Conservation (phyloP, 64 coral and sea anemone genomes). For the Montipora cactus region DNA sequence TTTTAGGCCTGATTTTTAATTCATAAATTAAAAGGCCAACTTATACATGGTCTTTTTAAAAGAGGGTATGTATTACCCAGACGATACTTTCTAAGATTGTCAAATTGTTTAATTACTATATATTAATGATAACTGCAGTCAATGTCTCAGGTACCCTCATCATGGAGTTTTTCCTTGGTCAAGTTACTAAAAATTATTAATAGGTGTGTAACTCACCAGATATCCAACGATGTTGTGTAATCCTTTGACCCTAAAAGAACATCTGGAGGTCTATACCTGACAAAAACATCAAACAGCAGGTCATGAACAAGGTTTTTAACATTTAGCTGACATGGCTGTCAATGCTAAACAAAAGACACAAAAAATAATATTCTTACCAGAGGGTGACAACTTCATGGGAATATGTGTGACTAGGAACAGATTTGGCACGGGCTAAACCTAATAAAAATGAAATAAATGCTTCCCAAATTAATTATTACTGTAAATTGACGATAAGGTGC, state of each 20-base stretch:
- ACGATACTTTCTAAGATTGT: no score
- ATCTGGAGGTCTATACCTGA: constrained; percentile 98
- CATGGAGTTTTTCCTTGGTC: neutral
- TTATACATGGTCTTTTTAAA: no score
- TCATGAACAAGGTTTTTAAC: neutral
- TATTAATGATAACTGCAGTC: neutral
- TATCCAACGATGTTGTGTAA: constrained; percentile 97
- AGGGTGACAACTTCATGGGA: constrained; percentile 99
- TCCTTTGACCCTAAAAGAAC: constrained; percentile 95
- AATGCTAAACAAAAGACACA: neutral
- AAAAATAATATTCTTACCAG: constrained; percentile 73
- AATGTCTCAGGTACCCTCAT: neutral
- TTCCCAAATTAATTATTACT: no score
- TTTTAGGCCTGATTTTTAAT: no score
- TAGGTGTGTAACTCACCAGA: constrained; percentile 68
- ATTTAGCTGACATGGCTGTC: neutral
- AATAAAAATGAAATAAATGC: neutral
- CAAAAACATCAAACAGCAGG: neutral
- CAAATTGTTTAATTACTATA: no score
- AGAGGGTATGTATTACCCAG: no score
- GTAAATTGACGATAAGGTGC: no score
- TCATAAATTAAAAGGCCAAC: no score
- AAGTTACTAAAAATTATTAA: neutral
- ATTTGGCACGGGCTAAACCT: constrained; percentile 97
- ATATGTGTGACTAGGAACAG: constrained; percentile 98